Evolutionary conservation across 1,140 invertebrate species (phyloP).

Genomic region (Dysdera silvatica): DNA sequence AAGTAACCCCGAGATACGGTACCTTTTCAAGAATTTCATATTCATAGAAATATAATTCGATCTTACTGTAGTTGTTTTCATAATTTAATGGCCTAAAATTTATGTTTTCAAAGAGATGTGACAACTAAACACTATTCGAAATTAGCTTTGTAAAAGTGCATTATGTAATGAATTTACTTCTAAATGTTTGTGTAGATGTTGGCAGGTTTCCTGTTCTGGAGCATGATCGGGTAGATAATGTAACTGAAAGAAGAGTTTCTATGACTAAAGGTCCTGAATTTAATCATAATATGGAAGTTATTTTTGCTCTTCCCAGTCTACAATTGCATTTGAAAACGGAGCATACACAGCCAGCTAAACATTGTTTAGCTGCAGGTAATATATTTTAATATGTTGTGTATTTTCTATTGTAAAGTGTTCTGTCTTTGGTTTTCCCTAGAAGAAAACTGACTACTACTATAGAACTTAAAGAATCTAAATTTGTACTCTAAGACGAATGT

Average conservation of each 20-base stretch:
- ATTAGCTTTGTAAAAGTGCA: too few species aligned
- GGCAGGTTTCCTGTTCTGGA: conserved; percentile 81
- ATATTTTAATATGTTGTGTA: background rate
- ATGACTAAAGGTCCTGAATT: conserved; percentile 61
- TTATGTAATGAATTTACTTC: background rate
- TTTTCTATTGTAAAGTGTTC: too few species aligned
- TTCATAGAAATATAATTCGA: background rate
- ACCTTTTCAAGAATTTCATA: background rate
- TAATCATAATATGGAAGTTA: conserved; percentile 85
- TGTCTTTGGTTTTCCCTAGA: too few species aligned
- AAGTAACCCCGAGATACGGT: too few species aligned
- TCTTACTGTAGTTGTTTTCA: too few species aligned
- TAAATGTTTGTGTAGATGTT: conserved; percentile 56
- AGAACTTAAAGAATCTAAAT: too few species aligned
- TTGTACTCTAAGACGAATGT: too few species aligned
- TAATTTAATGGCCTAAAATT: too few species aligned
- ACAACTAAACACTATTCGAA: too few species aligned
- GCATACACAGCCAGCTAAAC: conserved; percentile 65
- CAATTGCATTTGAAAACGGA: conserved; percentile 88
- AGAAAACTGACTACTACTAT: too few species aligned
- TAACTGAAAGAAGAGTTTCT: conserved; percentile 39
- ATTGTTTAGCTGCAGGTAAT: conserved; percentile 46
- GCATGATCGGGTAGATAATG: conserved; percentile 48
- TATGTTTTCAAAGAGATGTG: too few species aligned
- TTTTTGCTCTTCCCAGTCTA: conserved; percentile 86